A percentile compares a stretch with the other conserved stretches of the same genome.
Evolutionary conservation across 2,797 vertebrate species (phyloP).

Genomic region (Danio tinwini): DNA sequence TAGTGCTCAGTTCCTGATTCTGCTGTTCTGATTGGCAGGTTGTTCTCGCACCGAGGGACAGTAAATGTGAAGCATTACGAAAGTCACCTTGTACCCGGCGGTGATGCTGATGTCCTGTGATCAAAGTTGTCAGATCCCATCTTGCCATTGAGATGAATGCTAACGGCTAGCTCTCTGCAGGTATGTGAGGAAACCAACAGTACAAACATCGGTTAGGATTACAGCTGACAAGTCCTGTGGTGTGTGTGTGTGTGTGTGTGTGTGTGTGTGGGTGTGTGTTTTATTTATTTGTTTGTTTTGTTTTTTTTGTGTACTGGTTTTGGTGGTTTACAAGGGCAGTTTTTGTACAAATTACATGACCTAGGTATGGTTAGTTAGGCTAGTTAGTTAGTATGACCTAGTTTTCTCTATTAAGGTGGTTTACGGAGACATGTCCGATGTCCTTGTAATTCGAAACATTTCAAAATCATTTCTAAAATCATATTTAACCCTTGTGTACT

Average conservation of each 20-base stretch:
- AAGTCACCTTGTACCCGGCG: not conserved
- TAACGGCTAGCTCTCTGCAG: not conserved
- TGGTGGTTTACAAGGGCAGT: no score
- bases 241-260: not conserved
- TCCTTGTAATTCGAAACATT: no score
- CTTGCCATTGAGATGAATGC: not conserved
- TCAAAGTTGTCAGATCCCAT: slow-evolving; percentile 6
- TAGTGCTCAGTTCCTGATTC: not conserved
- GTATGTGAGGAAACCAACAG: not conserved
- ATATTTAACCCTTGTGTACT: no score
- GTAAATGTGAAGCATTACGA: not conserved
- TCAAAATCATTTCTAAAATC: no score
- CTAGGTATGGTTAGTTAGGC: no score
- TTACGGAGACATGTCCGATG: no score
- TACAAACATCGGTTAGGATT: slow-evolving; percentile 11
- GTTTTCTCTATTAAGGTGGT: no score
- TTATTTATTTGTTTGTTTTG: no score
- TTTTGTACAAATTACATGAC: no score
- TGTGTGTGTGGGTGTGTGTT: not conserved
- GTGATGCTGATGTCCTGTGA: slow-evolving; percentile 4
- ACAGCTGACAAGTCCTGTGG: not conserved
- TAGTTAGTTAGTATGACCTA: no score
- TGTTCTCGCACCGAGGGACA: not conserved
- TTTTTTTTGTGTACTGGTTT: no score
- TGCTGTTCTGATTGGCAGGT: not conserved